Evolutionary conservation across 2,113 vertebrate species (phyloP), one percentile per base, ranked within the genome.

Genomic region (Thunnus maccoyii): DNA sequence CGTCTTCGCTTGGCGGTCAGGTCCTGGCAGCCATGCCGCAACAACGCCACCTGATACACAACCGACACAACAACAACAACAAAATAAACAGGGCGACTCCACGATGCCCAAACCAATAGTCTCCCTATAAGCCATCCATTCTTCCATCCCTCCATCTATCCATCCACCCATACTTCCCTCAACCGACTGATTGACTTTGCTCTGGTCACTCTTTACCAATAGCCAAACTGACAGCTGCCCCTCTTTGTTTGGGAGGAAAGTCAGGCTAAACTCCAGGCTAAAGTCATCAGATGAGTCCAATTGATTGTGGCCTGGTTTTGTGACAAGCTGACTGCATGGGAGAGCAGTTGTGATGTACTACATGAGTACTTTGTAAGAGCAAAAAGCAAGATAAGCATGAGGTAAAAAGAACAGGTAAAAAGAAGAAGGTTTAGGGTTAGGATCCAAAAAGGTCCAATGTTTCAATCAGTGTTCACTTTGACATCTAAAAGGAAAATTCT

Each of bases 41-140:
- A 30, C 72, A 66, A 78, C 79, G 55, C 92, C 95, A 95, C 93
- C 95, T 95, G 94, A 93, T 95, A 92, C 95, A 93, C 85, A 80
- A 84, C 64, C 44, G 62, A 66, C 82, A 78, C 72, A 70, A 82
- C 60, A 78, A 82, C 60, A 78, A 82, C 78, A 71, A 82, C 65
- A 82, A 84, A 81, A 86, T 81, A 88, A 88, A 87, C 84, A 81
- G 71, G 41, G 73, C 71, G 65, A 77, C 76, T 72, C 44, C 47
- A 78, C 30, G 25, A 86, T 57, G 82, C 73, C 76, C 72, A 83
- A 83, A 88, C 86, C 82, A 73, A 84, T 86, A 84, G 83, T 88
- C 77, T 58, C 75, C 67, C 83, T 74, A 75, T 82, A 78, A 87
- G 83, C 86, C 17, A 84, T 85, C 51, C 67, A 72, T 55, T 57